Evolutionary conservation across 2,113 vertebrate species (phyloP).

Genomic region (Hippoglossus stenolepis): DNA sequence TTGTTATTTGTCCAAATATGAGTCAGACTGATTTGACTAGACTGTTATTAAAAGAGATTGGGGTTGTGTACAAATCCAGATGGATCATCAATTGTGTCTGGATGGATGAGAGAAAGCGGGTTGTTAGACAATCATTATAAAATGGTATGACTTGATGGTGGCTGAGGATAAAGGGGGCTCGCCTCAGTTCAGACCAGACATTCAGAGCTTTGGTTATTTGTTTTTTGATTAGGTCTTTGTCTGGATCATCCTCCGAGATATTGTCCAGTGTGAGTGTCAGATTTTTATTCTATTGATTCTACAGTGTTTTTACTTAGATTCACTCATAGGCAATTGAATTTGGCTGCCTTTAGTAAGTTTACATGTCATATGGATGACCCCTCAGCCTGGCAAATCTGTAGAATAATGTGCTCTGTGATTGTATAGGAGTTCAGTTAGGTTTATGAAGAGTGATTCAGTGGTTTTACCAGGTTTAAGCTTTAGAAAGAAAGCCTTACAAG

Average conservation of each 20-base stretch:
- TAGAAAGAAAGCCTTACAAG: no score
- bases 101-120: conserved; percentile 27
- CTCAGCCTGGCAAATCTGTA: no score
- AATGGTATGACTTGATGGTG: conserved; percentile 18
- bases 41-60: conserved; percentile 40
- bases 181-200: not conserved
- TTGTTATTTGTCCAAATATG: conserved; percentile 24
- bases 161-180: conserved; percentile 19
- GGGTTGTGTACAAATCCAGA: conserved; percentile 47
- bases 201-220: not conserved
- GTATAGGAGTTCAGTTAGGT: no score
- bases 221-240: not conserved
- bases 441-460: no score
- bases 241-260: not conserved
- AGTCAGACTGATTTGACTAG: conserved; percentile 35
- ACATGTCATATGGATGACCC: no score
- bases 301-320: no score
- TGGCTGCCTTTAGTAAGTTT: no score
- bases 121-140: conserved; percentile 28
- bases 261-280: not conserved
- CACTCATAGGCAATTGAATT: no score
- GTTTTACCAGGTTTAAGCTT: no score
- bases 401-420: no score
- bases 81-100: conserved; percentile 47
- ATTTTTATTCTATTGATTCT: not conserved